Evolutionary conservation across 1,140 invertebrate species (phyloP).

Genomic region (Pectinophora gossypiella): DNA sequence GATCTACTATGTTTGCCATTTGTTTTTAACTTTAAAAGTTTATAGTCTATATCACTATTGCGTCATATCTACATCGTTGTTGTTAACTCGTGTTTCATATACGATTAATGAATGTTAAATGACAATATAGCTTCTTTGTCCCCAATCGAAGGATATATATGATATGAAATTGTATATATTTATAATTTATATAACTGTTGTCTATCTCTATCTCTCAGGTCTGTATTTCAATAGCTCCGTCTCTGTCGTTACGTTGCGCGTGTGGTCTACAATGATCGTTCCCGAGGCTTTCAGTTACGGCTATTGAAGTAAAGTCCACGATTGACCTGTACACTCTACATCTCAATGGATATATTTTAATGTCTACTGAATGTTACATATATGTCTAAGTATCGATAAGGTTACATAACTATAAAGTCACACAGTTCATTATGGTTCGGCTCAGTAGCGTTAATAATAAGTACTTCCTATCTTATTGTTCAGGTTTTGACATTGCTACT

Average conservation of each 20-base stretch:
- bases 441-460: conserved; percentile 51
- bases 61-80: conserved; percentile 65
- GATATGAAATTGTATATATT: conserved; percentile 35
- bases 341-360: conserved; percentile 49
- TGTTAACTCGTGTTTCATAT: conserved; percentile 58
- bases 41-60: conserved; percentile 46
- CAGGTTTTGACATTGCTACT: conserved; percentile 71
- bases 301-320: conserved; percentile 33
- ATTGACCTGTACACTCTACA: conserved; percentile 34
- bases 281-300: no score
- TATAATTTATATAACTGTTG: conserved; percentile 28
- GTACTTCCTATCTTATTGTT: conserved; percentile 23
- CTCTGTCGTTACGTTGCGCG: no score
- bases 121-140: conserved; percentile 63
- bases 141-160: conserved; percentile 11
- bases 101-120: conserved; percentile 51
- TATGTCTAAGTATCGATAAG: conserved; percentile 67
- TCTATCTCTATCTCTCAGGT: conserved; percentile 25
- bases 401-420: conserved; percentile 45
- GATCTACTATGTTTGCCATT: conserved; percentile 46
- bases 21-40: conserved; percentile 33
- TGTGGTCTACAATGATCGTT: no score
- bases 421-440: conserved; percentile 42
- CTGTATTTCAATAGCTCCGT: conserved; percentile 31
- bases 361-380: conserved; percentile 61